Evolutionary conservation across 2,797 vertebrate species (phyloP), one percentile per base, ranked within the genome.

Genomic region (Champsocephalus esox): DNA sequence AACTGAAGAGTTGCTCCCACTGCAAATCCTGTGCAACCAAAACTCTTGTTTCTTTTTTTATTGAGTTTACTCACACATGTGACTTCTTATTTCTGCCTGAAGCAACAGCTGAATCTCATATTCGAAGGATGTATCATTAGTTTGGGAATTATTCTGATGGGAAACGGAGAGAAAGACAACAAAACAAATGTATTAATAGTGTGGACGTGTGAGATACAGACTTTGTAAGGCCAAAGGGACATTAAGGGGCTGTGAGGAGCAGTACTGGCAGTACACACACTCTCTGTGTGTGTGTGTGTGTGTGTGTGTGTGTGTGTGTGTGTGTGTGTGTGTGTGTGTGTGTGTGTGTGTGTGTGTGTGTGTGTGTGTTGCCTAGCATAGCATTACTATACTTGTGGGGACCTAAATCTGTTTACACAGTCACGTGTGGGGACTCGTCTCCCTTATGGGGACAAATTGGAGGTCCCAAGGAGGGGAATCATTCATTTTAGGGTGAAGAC

Each of bases 131-230:
- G 58, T 52, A 63, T 66, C 13, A 66, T 81, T 73, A 73, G 87
- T 81, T 38, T 60, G 43, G 65, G 54, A 75, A 62, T 66, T 58
- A 19, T 19, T 19, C 60, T 41, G 21, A 50, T 49, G 59, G 59
- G 38, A 52, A 32, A 48, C 32, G 24, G 21, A 44, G n/a, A 60
- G 34, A 49, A 70, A 70, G 43, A 64, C 73, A 64, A 76, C 67
- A 69, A 82, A 79, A 14, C 43, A 19, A 66, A 70, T 85, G 58
- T 85, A 89, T 83, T 82, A 85, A 87, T 91, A 83, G 67, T 73
- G 63, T 84, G 79, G 80, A 80, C n/a, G 56, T 89, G 90, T 83
- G 83, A 92, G 87, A 89, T 84, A 87, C 87, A 92, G 88, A 90
- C 85, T 92, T 85, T 86, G 88, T 72, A 62, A 89, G 87, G 87